Conservation (phyloP, 2,797 vertebrate species). For the Mormyrops boulengeri region DNA sequence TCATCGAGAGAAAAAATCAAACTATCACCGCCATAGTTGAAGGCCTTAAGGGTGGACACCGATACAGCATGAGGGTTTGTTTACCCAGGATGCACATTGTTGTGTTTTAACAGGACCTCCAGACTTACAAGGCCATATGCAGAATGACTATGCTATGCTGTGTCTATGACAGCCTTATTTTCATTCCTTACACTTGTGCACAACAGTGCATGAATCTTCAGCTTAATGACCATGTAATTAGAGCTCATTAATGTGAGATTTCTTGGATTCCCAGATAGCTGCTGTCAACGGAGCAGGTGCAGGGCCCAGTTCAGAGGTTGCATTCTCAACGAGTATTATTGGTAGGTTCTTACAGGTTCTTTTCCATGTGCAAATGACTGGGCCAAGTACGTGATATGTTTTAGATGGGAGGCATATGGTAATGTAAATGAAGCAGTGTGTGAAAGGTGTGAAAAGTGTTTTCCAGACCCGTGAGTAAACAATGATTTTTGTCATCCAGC, state of each 20-base stretch:
- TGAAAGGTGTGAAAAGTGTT: not conserved
- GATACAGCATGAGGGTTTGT: constrained; percentile 84
- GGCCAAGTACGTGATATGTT: not conserved
- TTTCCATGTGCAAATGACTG: not conserved
- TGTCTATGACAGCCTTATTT: not conserved
- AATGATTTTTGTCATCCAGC: constrained; percentile 53
- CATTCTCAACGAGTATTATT: constrained; percentile 87
- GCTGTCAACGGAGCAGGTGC: constrained; percentile 84
- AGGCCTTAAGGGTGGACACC: constrained; percentile 87
- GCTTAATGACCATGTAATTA: not conserved
- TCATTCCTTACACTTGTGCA: not conserved
- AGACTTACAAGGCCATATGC: not conserved
- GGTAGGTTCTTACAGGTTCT: constrained; percentile 51
- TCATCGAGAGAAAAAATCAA: constrained; percentile 65
- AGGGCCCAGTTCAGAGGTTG: constrained; percentile 79
- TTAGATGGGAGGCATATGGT: not conserved
- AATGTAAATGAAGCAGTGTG: not conserved
- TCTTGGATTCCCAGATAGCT: constrained; percentile 69
- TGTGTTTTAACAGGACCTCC: not conserved
- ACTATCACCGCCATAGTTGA: constrained; percentile 74
- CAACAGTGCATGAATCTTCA: not conserved
- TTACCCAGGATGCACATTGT: not conserved
- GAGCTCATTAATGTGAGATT: not conserved
- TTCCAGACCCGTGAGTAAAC: not conserved
- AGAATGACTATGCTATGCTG: not conserved